These are phyloP conservation scores for Lottia gigantea DNA, from an alignment of 2,888 invertebrate species.

Conservation along the genomic window DNA sequence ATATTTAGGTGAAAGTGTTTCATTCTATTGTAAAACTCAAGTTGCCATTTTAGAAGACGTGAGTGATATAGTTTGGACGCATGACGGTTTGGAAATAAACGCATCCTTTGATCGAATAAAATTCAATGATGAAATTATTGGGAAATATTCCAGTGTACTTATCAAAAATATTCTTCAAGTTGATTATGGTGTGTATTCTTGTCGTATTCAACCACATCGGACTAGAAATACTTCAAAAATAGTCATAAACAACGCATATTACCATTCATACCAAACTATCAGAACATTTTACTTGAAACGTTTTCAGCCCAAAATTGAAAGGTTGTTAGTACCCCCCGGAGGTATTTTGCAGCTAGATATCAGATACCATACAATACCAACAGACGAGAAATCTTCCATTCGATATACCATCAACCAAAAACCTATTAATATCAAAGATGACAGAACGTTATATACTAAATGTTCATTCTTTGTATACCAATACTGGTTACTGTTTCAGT, in stretches of 20 bases:
- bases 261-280: no score
- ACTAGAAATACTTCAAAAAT: no score
- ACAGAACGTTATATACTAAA: neutral
- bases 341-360: neutral
- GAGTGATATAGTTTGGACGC: neutral
- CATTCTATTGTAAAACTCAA: neutral
- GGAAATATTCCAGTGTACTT: neutral
- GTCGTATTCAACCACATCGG: neutral
- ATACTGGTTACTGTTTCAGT: neutral
- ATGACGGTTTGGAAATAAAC: neutral
- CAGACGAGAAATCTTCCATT: neutral
- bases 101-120: neutral
- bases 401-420: neutral
- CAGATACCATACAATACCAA: neutral
- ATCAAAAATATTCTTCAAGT: neutral
- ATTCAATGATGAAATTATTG: neutral
- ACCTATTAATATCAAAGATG: neutral
- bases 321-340: neutral
- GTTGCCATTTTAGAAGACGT: neutral
- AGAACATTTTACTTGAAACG: neutral
- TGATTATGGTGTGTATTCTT: slow-evolving; percentile 2
- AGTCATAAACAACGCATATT: no score
- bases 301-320: neutral
- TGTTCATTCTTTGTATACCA: slow-evolving; percentile 3
- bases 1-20: neutral